Base-by-base conservation (phyloP, 2,797 vertebrate species). In the Muscicapa comitata region DNA sequence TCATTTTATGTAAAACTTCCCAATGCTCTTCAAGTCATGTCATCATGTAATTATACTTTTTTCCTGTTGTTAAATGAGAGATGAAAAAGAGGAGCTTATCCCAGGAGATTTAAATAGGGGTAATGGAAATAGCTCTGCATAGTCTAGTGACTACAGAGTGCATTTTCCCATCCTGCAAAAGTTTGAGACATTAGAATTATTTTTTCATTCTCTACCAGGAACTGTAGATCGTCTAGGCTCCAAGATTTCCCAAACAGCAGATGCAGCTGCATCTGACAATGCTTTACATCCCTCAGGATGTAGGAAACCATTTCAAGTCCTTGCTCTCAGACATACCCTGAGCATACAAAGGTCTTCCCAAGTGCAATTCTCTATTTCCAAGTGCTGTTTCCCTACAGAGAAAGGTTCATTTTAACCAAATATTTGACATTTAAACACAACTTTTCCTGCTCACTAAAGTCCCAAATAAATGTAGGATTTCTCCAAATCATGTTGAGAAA, bases 21-120 rank as follows among this genome's bases (percentile, higher is more conserved):
- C 82, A 91, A 51, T 78, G 94, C 75, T 96, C 92, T 95, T 93
- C 63, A 95, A 96, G 87, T 94, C 78, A 88, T 93, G 85, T 94
- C 89, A 95, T 85, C 91, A 86, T 91, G 57, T 95, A 93, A 97
- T 97, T 95, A 96, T 72, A 38, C 42, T 84, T 95, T 94, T 96
- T 95, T 91, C 94, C 92, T 95, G 89, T 96, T 96, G 92, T 94
- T 94, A 97, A 97, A 91, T 88, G 79, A 84, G 90, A 96, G 80
- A 96, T 97, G 91, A 96, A 95, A 97, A 97, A 96, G 89, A 97
- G 45, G 23, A 92, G 70, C 87, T 93, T 75, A 89, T 94, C 85
- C 63, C 94, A 95, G 55, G 63, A 90, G 82, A 95, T 95, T 93
- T 91, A 96, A 96, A 95, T 91, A 54, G 38, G 57, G 47, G 48